Conservation (phyloP, 1,140 invertebrate species). For the Matsumurasca onukii region DNA sequence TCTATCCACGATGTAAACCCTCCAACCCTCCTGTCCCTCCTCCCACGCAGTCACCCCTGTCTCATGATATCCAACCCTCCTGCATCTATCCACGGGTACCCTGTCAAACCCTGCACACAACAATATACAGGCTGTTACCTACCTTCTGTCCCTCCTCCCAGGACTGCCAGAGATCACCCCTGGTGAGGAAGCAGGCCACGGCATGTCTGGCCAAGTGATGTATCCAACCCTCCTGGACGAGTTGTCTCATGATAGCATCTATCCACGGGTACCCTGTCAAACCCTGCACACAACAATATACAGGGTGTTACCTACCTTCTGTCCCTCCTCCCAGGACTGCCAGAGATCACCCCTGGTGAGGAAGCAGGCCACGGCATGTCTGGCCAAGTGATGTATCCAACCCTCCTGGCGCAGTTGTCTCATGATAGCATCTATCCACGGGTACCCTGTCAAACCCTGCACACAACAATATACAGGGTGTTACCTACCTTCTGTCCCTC, state of each 20-base stretch:
- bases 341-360: conserved; percentile 85
- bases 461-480: too few relatives aligned
- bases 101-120: too few relatives aligned
- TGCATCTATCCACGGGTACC: too few relatives aligned
- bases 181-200: conserved; percentile 85
- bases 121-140: too few relatives aligned
- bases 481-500: conserved; percentile 72
- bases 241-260: conserved; percentile 89
- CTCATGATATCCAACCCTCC: too few relatives aligned
- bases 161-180: conserved; percentile 87
- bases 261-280: conserved; percentile 92
- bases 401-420: conserved; percentile 83
- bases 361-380: conserved; percentile 89
- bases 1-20: too few relatives aligned
- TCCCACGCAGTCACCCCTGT: too few relatives aligned
- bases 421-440: conserved; percentile 95
- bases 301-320: conserved; percentile 56
- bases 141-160: conserved; percentile 88
- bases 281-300: too few relatives aligned
- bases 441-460: conserved; percentile 88
- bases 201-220: conserved; percentile 87
- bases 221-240: conserved; percentile 87
- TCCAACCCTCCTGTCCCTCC: too few relatives aligned
- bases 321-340: conserved; percentile 93
- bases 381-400: conserved; percentile 87